A percentile compares a stretch with the other conserved stretches of the same genome.
Evolutionary conservation across 2,888 invertebrate genomes (phyloP).

Genomic region (Scaptomyza flava): DNA sequence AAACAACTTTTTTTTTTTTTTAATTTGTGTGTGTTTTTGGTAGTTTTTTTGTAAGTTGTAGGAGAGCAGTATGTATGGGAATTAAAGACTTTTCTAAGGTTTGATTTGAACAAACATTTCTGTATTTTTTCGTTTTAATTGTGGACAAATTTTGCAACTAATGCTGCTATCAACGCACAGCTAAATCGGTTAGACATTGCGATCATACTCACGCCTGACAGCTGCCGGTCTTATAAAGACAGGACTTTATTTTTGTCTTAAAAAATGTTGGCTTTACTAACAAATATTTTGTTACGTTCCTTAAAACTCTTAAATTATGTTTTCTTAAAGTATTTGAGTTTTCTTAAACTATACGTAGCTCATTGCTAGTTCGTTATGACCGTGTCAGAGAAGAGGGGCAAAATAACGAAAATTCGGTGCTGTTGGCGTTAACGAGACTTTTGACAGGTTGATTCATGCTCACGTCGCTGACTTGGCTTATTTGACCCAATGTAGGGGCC

Average conservation of each 20-base stretch:
- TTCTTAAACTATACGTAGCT: slow-evolving; percentile 36
- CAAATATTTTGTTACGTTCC: neutral
- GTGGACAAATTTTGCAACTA: too few relatives aligned
- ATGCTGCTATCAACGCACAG: too few relatives aligned
- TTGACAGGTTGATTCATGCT: slow-evolving; percentile 84
- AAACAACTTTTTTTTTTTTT: slow-evolving; percentile 19
- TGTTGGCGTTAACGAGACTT: slow-evolving; percentile 84
- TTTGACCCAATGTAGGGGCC: slow-evolving; percentile 71
- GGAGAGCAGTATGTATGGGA: slow-evolving; percentile 12
- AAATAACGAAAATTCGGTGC: slow-evolving; percentile 74
- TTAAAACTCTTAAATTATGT: neutral
- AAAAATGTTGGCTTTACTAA: neutral
- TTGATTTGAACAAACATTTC: neutral
- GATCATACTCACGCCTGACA: too few relatives aligned
- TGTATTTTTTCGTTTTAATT: too few relatives aligned
- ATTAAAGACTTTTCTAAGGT: neutral
- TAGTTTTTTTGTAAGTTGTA: slow-evolving; percentile 14
- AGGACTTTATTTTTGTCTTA: too few relatives aligned
- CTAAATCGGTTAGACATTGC: too few relatives aligned
- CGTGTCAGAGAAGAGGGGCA: slow-evolving; percentile 50
- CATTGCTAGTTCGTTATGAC: slow-evolving; percentile 70
- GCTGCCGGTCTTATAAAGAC: too few relatives aligned
- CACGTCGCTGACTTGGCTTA: slow-evolving; percentile 78
- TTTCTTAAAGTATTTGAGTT: too few relatives aligned
- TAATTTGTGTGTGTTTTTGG: slow-evolving; percentile 29